Base-by-base conservation (phyloP, 1,140 invertebrate species). In the Telenomus remus region DNA sequence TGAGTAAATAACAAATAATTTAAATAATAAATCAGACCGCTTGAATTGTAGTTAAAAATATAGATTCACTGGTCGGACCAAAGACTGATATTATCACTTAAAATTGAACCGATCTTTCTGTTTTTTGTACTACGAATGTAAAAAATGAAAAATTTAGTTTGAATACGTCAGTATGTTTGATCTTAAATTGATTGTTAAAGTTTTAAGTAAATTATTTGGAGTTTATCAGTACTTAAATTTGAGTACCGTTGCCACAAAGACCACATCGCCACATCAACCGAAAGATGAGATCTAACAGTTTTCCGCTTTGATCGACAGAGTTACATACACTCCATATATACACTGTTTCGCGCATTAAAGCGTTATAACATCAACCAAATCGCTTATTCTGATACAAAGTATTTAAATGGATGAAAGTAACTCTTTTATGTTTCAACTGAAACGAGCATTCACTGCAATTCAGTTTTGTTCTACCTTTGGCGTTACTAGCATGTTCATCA, bases 271-370 rank as follows among this genome's bases (percentile, higher is more conserved):
- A 54, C 50, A 49, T 70, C 56, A 60, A 70, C 66, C 39, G 66
- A 70, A 60, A 60, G 43, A 70, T 61, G 50, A 60, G 50, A 70
- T 70, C 56, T 60, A 49, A 70, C 66, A 54, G 49, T 70, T 70
- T 60, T 55, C 43, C 35, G 44, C 56, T 70, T 54, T 61, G 56
- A 68, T 68, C 65, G 54, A 68, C 59, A 68, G 16, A 34, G 54
- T 57, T 59, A 34, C 57, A 57, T 68, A 50, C 49, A 27, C 19
- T 27, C 6, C 19, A n/a, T n/a, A n/a, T n/a, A 57, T 68, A 54
- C 55, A 43, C 48, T 60, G n/a, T 49, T 48, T 43, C 54, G 37
- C 34, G 56, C 55, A 70, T 70, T 70, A 60, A 49, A 61, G 66
- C 56, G 56, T 61, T 55, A 70, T 54, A 70, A 54, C 44, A 60